phyloP scores from a whole-genome alignment of 37 sponge, comb jelly and placozoan genomes.

The Diacarnus erythraeanus region DNA sequence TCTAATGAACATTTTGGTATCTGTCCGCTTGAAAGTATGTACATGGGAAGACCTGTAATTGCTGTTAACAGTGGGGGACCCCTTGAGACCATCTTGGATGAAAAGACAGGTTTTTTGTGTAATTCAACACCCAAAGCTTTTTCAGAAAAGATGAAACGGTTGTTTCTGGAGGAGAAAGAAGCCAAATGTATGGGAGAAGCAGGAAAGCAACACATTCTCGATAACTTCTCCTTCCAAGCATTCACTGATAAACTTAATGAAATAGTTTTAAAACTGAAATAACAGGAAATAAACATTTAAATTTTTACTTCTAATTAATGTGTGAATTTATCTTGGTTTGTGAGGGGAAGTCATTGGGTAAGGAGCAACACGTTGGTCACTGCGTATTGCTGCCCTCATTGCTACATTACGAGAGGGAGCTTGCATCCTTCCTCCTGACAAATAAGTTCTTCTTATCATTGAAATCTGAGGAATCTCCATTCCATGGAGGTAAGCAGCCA shows the following conservation, averaged over 20 bases:
- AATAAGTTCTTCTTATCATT: background rate
- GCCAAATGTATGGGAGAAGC: slow-evolving; percentile 52
- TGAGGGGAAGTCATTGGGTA: slow-evolving; percentile 12
- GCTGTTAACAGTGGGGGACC: slow-evolving; percentile 98
- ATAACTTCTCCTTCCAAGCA: slow-evolving; percentile 83
- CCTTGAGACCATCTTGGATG: slow-evolving; percentile 84
- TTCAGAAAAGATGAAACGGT: slow-evolving; percentile 69
- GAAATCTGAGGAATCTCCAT: slow-evolving; percentile 22
- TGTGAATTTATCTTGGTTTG: background rate
- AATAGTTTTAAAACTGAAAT: slow-evolving; percentile 7
- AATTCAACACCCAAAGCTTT: slow-evolving; percentile 75
- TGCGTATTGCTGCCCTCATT: slow-evolving; percentile 4
- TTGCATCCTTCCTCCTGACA: background rate
- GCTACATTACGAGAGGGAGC: background rate
- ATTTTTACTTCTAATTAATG: background rate
- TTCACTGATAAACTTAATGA: slow-evolving; percentile 72
- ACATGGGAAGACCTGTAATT: slow-evolving; percentile 88
- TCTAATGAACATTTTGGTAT: slow-evolving; percentile 99
- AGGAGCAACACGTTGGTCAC: slow-evolving; percentile 25
- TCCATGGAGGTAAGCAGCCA: slow-evolving; percentile 54
- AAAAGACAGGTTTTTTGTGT: slow-evolving; percentile 85
- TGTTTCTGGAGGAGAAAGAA: slow-evolving; percentile 19
- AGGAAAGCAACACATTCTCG: slow-evolving; percentile 60
- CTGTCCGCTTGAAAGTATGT: slow-evolving; percentile 98
- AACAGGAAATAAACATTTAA: background rate